These are phyloP conservation scores for Cataglyphis hispanica DNA, from an alignment of 1,140 invertebrate species.

Conservation along the genomic window DNA sequence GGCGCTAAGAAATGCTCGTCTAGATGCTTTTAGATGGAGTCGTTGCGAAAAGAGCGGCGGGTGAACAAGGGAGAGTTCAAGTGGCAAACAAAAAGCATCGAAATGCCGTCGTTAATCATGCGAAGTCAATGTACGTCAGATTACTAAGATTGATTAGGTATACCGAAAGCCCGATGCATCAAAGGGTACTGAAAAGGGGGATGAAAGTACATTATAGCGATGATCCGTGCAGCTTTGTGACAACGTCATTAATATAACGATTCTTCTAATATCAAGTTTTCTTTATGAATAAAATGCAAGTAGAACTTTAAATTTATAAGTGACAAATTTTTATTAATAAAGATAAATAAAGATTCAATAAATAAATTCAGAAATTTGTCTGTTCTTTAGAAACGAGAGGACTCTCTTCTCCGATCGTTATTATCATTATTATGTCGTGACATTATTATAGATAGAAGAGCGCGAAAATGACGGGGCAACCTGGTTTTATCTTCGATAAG, in stretches of 20 bases:
- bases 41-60: constrained; percentile 11
- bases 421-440: background rate
- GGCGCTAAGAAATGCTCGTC: constrained; percentile 2
- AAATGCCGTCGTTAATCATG: constrained; percentile 52
- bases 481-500: constrained; percentile 20
- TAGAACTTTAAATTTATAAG: background rate
- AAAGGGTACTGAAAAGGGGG: constrained; percentile 14
- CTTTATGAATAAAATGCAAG: background rate
- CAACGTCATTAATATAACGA: background rate
- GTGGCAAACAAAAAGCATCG: constrained; percentile 42
- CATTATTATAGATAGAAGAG: background rate
- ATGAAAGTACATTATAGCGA: constrained; percentile 34
- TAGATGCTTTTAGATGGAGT: constrained; percentile 48
- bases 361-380: background rate
- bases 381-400: background rate
- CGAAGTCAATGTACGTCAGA: constrained; percentile 59
- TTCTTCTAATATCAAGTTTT: background rate
- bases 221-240: constrained; percentile 18
- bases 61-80: background rate
- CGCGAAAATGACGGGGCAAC: background rate
- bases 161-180: constrained; percentile 49
- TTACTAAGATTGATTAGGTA: constrained; percentile 59
- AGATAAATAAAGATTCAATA: background rate
- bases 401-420: background rate
- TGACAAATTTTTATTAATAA: background rate